phyloP scores from a whole-genome alignment of 2,797 vertebrate species.

The Garrulus glandarius region DNA sequence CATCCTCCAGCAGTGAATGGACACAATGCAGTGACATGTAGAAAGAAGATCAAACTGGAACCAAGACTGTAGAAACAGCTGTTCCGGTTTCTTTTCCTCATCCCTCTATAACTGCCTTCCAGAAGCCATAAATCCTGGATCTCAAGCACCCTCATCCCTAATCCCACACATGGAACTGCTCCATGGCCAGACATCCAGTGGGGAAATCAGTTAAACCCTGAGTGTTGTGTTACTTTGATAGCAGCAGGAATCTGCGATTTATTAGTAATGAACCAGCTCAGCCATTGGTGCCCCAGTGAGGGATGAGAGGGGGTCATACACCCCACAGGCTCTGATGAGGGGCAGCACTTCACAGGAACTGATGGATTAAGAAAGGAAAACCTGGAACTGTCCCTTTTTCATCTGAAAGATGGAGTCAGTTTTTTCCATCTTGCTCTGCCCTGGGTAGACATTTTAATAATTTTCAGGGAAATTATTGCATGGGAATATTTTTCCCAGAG shows the following conservation, averaged over 20 bases:
- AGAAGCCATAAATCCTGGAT: neutral
- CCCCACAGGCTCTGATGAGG: neutral
- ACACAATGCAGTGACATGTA: rapidly evolving
- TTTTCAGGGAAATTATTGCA: neutral
- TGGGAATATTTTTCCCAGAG: neutral
- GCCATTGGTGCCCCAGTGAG: slow-evolving; percentile 44
- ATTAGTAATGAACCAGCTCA: slow-evolving; percentile 4
- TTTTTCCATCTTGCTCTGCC: neutral
- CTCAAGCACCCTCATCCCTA: neutral
- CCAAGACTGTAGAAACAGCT: rapidly evolving
- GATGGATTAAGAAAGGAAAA: slow-evolving; percentile 38
- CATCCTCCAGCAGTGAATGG: neutral
- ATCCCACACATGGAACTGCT: neutral
- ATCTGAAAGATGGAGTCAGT: neutral
- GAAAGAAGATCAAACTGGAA: neutral
- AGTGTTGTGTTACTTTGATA: neutral
- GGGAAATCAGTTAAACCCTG: neutral
- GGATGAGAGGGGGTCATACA: neutral
- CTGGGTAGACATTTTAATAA: neutral
- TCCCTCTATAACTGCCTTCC: neutral
- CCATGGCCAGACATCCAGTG: neutral
- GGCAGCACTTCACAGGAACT: slow-evolving; percentile 36
- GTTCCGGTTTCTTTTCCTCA: neutral
- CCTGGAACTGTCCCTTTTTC: slow-evolving; percentile 15
- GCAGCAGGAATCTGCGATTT: neutral